Percentiles rank a stretch among this genome's conserved stretches.
phyloP scores from a whole-genome alignment of 1,140 invertebrate species.

The Drosophila pseudoananassae region DNA sequence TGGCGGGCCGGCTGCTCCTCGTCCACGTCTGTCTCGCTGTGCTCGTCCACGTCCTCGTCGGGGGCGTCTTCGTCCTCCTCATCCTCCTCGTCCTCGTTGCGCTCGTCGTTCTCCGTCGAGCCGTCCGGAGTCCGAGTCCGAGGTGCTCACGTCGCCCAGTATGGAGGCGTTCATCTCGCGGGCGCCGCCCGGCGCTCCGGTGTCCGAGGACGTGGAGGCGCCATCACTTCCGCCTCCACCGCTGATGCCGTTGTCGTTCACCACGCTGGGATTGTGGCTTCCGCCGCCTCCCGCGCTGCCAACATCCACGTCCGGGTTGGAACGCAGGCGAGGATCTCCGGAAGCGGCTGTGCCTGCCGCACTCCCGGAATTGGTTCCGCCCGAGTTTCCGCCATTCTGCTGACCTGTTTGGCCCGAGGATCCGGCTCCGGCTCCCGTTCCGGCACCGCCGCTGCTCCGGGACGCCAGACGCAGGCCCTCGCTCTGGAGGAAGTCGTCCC shows the following conservation, averaged over 20 bases:
- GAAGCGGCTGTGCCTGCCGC: not conserved
- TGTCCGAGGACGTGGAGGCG: conserved; percentile 62
- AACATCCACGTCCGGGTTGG: conserved; percentile 32
- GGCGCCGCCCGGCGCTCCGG: conserved; percentile 20
- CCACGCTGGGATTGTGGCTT: conserved; percentile 4
- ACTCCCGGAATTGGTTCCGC: not conserved
- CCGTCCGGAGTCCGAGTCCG: conserved; percentile 80
- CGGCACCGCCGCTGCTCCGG: conserved; percentile 31
- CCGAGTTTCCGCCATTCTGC: conserved; percentile 37
- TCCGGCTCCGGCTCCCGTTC: not conserved
- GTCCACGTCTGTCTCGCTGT: conserved; percentile 86
- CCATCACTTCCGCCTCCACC: conserved; percentile 85
- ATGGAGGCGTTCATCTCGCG: conserved; percentile 57
- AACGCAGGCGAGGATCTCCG: conserved; percentile 50
- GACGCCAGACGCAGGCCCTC: conserved; percentile 67
- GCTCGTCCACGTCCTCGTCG: conserved; percentile 89
- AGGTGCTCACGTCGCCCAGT: conserved; percentile 69
- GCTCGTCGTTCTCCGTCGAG: conserved; percentile 85
- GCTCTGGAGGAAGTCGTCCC: conserved; percentile 78
- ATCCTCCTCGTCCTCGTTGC: conserved; percentile 82
- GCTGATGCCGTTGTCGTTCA: conserved; percentile 33
- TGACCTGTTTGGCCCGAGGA: conserved; percentile 9
- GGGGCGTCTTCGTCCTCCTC: conserved; percentile 84
- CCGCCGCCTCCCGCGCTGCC: not conserved
- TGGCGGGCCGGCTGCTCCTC: conserved; percentile 74